Percentiles rank a stretch among this genome's conserved stretches.
phyloP scores from a whole-genome alignment of 2,888 invertebrate genomes.

The Drosophila villosipedis region DNA sequence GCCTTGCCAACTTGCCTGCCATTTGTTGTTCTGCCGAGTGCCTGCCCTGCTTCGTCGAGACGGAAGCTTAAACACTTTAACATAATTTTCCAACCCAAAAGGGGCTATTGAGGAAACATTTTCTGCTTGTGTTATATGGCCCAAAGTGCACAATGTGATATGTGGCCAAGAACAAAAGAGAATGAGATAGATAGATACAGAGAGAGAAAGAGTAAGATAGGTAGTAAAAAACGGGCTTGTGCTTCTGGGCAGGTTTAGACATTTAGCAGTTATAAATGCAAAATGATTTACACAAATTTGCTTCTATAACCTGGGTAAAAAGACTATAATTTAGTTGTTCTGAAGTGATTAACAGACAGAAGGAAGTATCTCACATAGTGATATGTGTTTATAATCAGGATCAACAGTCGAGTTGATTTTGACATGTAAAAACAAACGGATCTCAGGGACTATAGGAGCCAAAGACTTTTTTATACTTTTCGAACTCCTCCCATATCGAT shows the following conservation, averaged over 20 bases:
- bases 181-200: background rate
- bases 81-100: slow-evolving; percentile 67
- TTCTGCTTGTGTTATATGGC: slow-evolving; percentile 43
- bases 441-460: no score
- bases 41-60: background rate
- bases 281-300: background rate
- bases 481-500: background rate
- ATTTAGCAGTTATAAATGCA: background rate
- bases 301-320: background rate
- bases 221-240: background rate
- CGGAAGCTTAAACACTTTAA: slow-evolving; percentile 71
- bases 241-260: background rate
- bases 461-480: background rate
- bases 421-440: background rate
- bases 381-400: background rate
- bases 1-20: background rate
- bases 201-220: background rate
- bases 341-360: background rate
- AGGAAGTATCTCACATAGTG: background rate
- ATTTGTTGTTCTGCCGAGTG: background rate
- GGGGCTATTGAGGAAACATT: slow-evolving; percentile 62
- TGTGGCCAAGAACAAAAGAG: slow-evolving; percentile 17
- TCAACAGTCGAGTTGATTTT: background rate
- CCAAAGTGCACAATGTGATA: slow-evolving; percentile 27
- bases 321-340: background rate